Evolutionary conservation across 2,888 invertebrate species (phyloP), one percentile per base, ranked within the genome.

Genomic region (Mesopsocus fuscifrons): DNA sequence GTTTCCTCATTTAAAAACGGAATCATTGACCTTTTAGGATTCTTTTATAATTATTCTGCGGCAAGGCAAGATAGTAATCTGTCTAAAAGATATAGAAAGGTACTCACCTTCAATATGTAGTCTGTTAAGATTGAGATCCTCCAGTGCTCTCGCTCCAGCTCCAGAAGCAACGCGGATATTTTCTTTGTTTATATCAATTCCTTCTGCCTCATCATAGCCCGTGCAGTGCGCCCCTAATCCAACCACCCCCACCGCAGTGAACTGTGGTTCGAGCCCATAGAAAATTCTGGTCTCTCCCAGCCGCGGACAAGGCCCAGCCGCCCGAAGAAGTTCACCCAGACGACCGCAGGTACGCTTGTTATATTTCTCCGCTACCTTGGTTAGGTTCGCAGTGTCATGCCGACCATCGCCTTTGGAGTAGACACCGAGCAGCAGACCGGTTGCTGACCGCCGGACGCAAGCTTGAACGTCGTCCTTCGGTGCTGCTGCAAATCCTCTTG

Each of bases 181-280:
- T 59, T 85, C 84, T 52, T 73, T 74, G 35, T 71, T 71, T 58
- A 80, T 78, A 53, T 85, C 77, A 41, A 79, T 57, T 50, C 75
- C 71, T 56, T 87, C 85, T 44, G 66, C 62, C 6, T 65, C 65
- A 57, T 77, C 74, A 54, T 69, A 80, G 1, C 73, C 69, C 41
- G 71, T 65, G 52, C 75, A 75, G 53, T 74, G 72, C 42, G 67
- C 66, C 3, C 83, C 84, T 30, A 85, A 62, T 13, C 81, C 80
- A n/a, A 76, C 75, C 4, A 85, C 70, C 4, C 77, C 78, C 2
- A 83, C 72, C 31, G 67, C 72, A 1, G 69, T 69, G 54, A 71
- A 79, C 22, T 67, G 62, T 1, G 67, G 63, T 49, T 77, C 75
- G 21, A 79, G 54, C 49, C 71, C 73, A 53, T 69, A 79, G 52